Base-by-base conservation (phyloP, 2,888 invertebrate species). In the Drosophila antonietae region DNA sequence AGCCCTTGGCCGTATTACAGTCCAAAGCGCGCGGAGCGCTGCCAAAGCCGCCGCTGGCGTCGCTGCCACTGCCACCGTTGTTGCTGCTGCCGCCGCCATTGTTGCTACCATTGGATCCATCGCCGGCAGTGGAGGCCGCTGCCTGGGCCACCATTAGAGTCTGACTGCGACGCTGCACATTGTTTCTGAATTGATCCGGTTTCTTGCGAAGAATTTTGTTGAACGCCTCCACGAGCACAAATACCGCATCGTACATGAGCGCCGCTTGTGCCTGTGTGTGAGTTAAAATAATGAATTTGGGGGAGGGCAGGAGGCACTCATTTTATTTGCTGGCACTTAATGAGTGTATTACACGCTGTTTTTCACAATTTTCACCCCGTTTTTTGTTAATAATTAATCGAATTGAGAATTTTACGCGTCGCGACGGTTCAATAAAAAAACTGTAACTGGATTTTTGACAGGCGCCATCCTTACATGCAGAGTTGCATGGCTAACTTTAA, bases 161-260 rank as follows among this genome's bases (percentile, higher is more conserved):
- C 81, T 94, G 94, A 5, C 96, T 96, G 59, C 96, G 94, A 62
- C 96, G 94, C 72, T 96, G 94, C 69, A 95, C 94, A 74, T 95
- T 96, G 83, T 94, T 95, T 68, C 96, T 94, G 92, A 97, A 97
- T 72, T 96, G 95, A 89, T 98, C 97, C 12, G 96, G 96, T 92
- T 97, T 97, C 93, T 97, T 97, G 84, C 96, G 94, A 89, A 97
- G 94, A 78, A 98, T 95, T 91, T 97, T 96, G 90, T 97, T 96
- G 87, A 98, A 96, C 28, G 98, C 97, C 90, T 98, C 97, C 82
- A 97, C 96, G 58, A 98, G 94, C 0, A 98, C 97, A 92, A 97
- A 96, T 15, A 98, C 97, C 3, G 98, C 98, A 90, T 99, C 99
- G 93, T 98, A 98, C 96, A 98, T 98, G 76, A 99, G 94, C 0